Base-by-base conservation (phyloP, 2,888 invertebrate species). In the Margaritifera margaritifera region DNA sequence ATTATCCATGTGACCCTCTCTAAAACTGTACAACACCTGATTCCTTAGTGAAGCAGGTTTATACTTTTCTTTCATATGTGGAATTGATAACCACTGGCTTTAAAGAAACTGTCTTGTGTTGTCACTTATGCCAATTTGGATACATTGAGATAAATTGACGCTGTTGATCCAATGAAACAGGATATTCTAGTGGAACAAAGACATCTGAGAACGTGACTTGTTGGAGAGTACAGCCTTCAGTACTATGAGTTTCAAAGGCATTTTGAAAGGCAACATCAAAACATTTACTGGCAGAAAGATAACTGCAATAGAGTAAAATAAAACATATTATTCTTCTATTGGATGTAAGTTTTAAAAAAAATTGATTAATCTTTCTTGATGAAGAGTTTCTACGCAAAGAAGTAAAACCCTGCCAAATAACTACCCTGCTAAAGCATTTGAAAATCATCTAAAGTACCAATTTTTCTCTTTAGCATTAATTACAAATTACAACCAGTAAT, bases 111-210 rank as follows among this genome's bases (percentile, higher is more conserved):
- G 15, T 53, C 15, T 53, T 53, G 18, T 18, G 15, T 53, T 18
- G 15, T 0, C 2, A 60, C 31, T 22, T 60, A 50, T 42, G 60
- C 25, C 6, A 60, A 42, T 4, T 60, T n/a, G 50, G 18, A 25
- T 31, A 22, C 42, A 31, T 42, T 3, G 60, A 60, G 50, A 60
- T 60, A 24, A 27, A 60, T 4, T 24, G 18, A 25, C 27, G 25
- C 60, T 60, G 59, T 11, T 27, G 60, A 60, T 60, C 22, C 60
- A 20, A 60, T 31, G 50, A 42, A 60, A 60, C 60, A 42, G 60
- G 60, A 4, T 27, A 19, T 8, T 31, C 8, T 22, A 60, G 22
- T 8, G 57, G 6, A 54, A 20, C 22, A 22, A 54, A 54, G 1
- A 54, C 22, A 18, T 55, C 19, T 18, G 22, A 55, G n/a, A 22